These are phyloP conservation scores for Heteractis magnifica DNA, from an alignment of 92 coral and sea anemone species.

Conservation along the genomic window DNA sequence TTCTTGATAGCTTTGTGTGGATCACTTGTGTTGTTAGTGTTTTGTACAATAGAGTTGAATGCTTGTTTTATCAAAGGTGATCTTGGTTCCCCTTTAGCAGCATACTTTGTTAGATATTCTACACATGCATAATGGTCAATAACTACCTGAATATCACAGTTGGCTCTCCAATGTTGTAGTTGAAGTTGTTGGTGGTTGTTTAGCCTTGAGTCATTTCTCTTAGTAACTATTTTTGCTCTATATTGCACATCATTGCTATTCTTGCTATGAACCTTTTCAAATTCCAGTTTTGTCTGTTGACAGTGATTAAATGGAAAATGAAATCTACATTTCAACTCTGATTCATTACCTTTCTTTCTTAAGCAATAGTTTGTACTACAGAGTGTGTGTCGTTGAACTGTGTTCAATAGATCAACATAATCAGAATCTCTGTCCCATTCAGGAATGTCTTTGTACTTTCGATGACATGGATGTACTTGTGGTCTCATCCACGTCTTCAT, in stretches of 20 bases:
- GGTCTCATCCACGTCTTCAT: conserved; percentile 13
- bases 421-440: conserved; percentile 15
- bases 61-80: conserved; percentile 16
- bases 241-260: conserved; percentile 24
- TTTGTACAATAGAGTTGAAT: conserved; percentile 27
- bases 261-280: background rate
- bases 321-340: conserved; percentile 25
- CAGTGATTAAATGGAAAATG: conserved; percentile 23
- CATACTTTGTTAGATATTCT: no score
- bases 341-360: conserved; percentile 48
- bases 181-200: conserved; percentile 55
- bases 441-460: conserved; percentile 24
- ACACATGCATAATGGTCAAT: no score
- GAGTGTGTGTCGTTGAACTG: conserved; percentile 47
- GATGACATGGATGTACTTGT: conserved; percentile 41
- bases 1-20: no score
- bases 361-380: conserved; percentile 7
- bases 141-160: conserved; percentile 9
- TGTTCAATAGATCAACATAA: conserved; percentile 11
- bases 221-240: no score
- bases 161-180: conserved; percentile 57
- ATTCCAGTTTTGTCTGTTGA: conserved; percentile 44
- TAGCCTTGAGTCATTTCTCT: conserved; percentile 43
- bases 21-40: conserved; percentile 10
- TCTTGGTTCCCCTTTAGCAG: conserved; percentile 11